A percentile compares a stretch with the other conserved stretches of the same genome.
Conservation (phyloP, 2,113 vertebrate species). For the Indicator indicator region DNA sequence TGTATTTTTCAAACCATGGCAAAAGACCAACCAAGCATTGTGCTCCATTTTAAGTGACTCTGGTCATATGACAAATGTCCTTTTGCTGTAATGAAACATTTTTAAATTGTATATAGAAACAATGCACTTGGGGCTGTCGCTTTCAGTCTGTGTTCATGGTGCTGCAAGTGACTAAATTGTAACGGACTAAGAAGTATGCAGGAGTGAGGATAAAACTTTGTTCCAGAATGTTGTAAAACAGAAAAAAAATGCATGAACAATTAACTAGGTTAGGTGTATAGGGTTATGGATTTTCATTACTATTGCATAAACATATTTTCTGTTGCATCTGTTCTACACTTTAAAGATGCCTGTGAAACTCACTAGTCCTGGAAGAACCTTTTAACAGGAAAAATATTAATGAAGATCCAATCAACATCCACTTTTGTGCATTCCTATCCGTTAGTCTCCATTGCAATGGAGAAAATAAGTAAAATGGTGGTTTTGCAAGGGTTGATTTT, state of each 20-base stretch:
- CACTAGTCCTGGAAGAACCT: neutral
- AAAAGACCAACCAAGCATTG: neutral
- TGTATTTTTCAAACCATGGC: neutral
- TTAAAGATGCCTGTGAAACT: neutral
- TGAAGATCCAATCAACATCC: neutral
- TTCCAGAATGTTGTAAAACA: neutral
- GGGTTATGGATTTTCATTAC: constrained; percentile 1
- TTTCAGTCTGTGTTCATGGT: neutral
- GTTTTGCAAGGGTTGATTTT: neutral
- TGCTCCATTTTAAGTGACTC: neutral
- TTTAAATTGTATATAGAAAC: neutral
- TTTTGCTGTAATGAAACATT: neutral
- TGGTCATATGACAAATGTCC: neutral
- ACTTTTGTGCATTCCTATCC: neutral
- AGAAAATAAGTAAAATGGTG: neutral
- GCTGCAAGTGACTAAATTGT: neutral
- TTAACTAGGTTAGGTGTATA: neutral
- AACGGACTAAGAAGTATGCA: neutral
- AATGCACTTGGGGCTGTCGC: neutral
- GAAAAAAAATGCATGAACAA: neutral
- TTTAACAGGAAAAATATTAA: neutral
- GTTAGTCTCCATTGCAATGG: neutral
- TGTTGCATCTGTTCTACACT: neutral
- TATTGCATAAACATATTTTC: neutral
- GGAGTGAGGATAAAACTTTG: neutral